Evolutionary conservation across 2,888 invertebrate species (phyloP).

Genomic region (Chalcis sispes): DNA sequence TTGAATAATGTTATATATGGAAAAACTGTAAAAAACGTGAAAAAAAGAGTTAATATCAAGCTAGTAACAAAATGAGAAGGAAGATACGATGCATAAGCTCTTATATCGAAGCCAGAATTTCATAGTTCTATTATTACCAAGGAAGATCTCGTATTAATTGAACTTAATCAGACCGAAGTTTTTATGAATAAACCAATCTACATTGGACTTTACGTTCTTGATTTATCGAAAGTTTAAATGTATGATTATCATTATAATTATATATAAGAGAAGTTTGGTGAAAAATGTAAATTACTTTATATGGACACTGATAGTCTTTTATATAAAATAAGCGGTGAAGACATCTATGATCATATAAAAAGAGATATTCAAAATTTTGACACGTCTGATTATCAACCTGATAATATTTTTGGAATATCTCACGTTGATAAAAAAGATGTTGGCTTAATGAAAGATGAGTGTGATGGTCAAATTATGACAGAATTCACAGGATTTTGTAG

Average conservation of each 20-base stretch:
- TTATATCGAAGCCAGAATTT: conserved; percentile 63
- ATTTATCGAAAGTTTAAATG: conserved; percentile 11
- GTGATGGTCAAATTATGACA: neutral
- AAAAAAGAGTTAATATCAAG: conserved; percentile 70
- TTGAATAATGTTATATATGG: conserved; percentile 69
- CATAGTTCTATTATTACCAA: conserved; percentile 65
- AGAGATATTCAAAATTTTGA: too few relatives aligned
- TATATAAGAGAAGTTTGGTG: neutral
- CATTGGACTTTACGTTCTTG: conserved; percentile 53
- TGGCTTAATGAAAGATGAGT: neutral
- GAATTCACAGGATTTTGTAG: neutral
- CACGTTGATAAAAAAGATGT: neutral
- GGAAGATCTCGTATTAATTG: conserved; percentile 59
- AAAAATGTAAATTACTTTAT: neutral
- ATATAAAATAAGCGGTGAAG: too few relatives aligned
- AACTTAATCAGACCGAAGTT: conserved; percentile 64
- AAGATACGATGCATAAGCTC: neutral
- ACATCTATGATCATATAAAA: too few relatives aligned
- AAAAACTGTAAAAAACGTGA: conserved; percentile 74
- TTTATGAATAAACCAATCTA: conserved; percentile 67
- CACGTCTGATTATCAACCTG: too few relatives aligned
- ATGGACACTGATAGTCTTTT: neutral
- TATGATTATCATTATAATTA: conserved; percentile 16
- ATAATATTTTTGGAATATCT: neutral
- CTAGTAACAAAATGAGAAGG: too few relatives aligned